These are phyloP conservation scores for Copsychus sechellarum DNA, from an alignment of 2,113 vertebrate genomes.

Conservation along the genomic window DNA sequence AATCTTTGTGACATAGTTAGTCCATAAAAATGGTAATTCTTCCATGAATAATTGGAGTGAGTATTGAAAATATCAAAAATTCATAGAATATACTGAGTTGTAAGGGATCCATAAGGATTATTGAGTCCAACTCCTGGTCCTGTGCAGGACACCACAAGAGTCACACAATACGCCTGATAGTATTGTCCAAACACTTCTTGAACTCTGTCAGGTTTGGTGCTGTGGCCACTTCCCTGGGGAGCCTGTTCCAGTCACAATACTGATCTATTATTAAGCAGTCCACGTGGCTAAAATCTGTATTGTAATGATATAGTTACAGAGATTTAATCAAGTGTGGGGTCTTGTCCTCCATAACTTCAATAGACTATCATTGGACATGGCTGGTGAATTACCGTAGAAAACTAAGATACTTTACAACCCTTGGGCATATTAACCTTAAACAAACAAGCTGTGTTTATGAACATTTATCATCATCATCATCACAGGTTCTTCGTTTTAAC, in stretches of 20 bases:
- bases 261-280: neutral
- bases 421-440: neutral
- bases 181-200: neutral
- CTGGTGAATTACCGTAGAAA: neutral
- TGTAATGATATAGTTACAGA: neutral
- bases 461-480: neutral
- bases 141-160: neutral
- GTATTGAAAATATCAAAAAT: neutral
- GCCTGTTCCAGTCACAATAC: neutral
- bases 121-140: neutral
- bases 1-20: neutral
- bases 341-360: neutral
- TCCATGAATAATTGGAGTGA: accelerated
- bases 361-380: neutral
- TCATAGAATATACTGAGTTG: neutral
- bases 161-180: neutral
- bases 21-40: neutral
- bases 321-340: neutral
- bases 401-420: neutral
- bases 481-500: constrained; percentile 59
- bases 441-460: neutral
- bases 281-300: neutral
- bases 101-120: neutral
- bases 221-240: neutral
- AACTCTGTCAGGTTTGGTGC: neutral